phyloP scores from a whole-genome alignment of 2,113 vertebrate genomes.

The Sturnus vulgaris region DNA sequence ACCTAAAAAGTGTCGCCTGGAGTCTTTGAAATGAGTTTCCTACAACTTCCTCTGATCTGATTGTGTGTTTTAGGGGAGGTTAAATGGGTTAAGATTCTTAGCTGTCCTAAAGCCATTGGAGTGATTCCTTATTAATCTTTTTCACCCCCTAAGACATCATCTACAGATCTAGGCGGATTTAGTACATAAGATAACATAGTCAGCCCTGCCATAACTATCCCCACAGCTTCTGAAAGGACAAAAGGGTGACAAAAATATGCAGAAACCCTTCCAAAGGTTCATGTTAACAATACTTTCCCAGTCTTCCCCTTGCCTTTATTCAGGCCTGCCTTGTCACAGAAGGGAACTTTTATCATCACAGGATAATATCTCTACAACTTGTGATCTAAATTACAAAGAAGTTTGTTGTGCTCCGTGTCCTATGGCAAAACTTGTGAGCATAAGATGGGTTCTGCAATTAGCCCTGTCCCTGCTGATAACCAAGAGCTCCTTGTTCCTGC shows the following conservation, averaged over 20 bases:
- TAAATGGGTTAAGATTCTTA: slow-evolving; percentile 94
- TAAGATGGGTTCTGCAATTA: not conserved
- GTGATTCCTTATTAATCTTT: slow-evolving; percentile 92
- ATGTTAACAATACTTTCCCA: not conserved
- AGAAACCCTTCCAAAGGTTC: not conserved
- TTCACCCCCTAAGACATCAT: slow-evolving; percentile 88
- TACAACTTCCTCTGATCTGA: slow-evolving; percentile 74
- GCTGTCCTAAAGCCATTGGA: slow-evolving; percentile 85
- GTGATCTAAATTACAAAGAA: slow-evolving; percentile 49
- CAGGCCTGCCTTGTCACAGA: not conserved
- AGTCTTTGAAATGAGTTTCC: slow-evolving; percentile 77
- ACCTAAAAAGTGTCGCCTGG: slow-evolving; percentile 69
- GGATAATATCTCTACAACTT: slow-evolving; percentile 26
- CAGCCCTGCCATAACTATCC: slow-evolving; percentile 71
- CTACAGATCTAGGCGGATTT: slow-evolving; percentile 90
- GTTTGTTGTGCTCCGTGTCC: slow-evolving; percentile 1
- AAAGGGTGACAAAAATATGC: slow-evolving; percentile 57
- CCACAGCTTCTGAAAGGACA: slow-evolving; percentile 55
- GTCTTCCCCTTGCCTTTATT: not conserved
- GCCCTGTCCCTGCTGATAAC: not conserved
- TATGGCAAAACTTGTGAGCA: slow-evolving; percentile 53
- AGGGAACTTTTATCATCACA: slow-evolving; percentile 4
- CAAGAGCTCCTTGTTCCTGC: slow-evolving; percentile 15
- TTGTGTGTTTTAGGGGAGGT: slow-evolving; percentile 81
- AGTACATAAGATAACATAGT: slow-evolving; percentile 75